Evolutionary conservation across 1,140 invertebrate genomes (phyloP).

Genomic region (Dysdera silvatica): DNA sequence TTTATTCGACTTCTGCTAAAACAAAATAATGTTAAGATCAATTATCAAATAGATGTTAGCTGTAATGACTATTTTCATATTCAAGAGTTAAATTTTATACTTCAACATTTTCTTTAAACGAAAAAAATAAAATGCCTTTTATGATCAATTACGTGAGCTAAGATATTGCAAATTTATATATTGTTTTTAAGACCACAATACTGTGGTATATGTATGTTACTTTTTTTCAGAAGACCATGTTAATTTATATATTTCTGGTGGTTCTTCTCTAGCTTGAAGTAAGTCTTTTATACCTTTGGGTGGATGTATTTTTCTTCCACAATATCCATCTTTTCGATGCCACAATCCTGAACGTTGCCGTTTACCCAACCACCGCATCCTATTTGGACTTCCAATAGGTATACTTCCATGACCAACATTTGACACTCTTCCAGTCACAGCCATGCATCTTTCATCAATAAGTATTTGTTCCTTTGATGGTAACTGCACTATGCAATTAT

Average conservation of each 20-base stretch:
- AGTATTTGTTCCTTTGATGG: constrained; percentile 77
- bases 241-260: constrained; percentile 25
- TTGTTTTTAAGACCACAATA: too few species aligned
- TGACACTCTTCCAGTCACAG: constrained; percentile 80
- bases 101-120: too few species aligned
- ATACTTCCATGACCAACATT: constrained; percentile 65
- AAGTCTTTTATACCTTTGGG: constrained; percentile 50
- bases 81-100: too few species aligned
- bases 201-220: too few species aligned
- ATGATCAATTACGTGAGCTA: too few species aligned
- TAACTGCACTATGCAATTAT: constrained; percentile 63
- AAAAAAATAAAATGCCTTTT: too few species aligned
- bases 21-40: too few species aligned
- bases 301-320: constrained; percentile 75
- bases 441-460: constrained; percentile 74
- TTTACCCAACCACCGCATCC: constrained; percentile 72
- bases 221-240: constrained; percentile 3
- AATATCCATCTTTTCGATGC: constrained; percentile 80
- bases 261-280: not conserved
- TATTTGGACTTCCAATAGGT: constrained; percentile 73
- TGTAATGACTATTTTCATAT: too few species aligned
- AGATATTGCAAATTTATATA: too few species aligned
- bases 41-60: too few species aligned
- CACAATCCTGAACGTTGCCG: constrained; percentile 83
- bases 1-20: too few species aligned